A percentile compares a stretch with the other conserved stretches of the same genome.
These are phyloP conservation scores for Eupithecia centaureata DNA, from an alignment of 2,888 invertebrate species.

Conservation along the genomic window DNA sequence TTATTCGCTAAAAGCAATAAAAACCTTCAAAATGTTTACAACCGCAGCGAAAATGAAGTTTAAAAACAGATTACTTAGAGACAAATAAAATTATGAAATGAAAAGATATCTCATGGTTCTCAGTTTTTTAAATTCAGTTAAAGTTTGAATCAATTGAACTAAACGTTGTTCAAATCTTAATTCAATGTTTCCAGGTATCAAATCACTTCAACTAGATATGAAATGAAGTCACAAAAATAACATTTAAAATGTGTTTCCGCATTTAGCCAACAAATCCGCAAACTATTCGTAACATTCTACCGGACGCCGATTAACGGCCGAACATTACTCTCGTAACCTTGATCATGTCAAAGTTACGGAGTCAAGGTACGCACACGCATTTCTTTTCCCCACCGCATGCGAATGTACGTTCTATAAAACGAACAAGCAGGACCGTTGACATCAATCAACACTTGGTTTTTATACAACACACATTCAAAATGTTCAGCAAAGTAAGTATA, in stretches of 20 bases:
- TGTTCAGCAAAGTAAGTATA: conserved; percentile 69
- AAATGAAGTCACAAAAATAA: too few relatives aligned
- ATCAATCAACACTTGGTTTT: conserved; percentile 58
- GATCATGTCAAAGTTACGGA: conserved; percentile 49
- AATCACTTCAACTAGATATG: too few relatives aligned
- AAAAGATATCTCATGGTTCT: too few relatives aligned
- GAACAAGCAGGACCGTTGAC: conserved; percentile 51
- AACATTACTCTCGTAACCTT: conserved; percentile 40
- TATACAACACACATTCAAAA: conserved; percentile 57
- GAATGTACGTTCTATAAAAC: conserved; percentile 47
- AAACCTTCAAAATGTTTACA: too few relatives aligned
- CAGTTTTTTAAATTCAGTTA: too few relatives aligned
- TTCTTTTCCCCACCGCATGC: conserved; percentile 47
- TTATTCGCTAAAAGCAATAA: too few relatives aligned
- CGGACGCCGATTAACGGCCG: conserved; percentile 37
- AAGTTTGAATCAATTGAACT: too few relatives aligned
- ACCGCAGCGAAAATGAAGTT: too few relatives aligned
- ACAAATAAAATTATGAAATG: too few relatives aligned
- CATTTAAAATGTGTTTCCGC: not conserved
- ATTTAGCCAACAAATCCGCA: conserved; percentile 14
- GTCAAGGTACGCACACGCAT: conserved; percentile 49
- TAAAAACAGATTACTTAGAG: too few relatives aligned
- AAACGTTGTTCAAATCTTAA: too few relatives aligned
- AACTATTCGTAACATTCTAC: conserved; percentile 25
- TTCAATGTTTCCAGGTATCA: too few relatives aligned